A percentile compares a stretch with the other conserved stretches of the same genome.
Conservation (phyloP, 1,140 invertebrate species). For the Atopsyche davidsoni region DNA sequence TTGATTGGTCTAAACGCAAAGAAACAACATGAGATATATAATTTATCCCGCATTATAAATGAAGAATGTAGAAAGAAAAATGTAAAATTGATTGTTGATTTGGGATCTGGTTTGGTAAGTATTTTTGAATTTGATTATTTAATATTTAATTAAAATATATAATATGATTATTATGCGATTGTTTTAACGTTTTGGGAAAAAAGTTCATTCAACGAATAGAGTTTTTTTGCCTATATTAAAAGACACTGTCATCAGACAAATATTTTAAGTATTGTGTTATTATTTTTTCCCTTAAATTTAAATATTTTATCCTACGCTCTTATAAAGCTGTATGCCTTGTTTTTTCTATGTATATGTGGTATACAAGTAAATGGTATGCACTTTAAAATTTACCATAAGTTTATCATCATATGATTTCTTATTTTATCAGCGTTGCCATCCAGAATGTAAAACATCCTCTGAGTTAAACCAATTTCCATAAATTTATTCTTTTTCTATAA, state of each 20-base stretch:
- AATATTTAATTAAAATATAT: neutral
- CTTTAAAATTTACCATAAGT: too few relatives aligned
- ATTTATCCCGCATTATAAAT: conserved; percentile 54
- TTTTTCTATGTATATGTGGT: too few relatives aligned
- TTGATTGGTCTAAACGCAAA: conserved; percentile 50
- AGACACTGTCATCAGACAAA: neutral
- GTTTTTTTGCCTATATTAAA: neutral
- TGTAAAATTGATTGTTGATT: conserved; percentile 62
- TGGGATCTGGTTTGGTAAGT: conserved; percentile 65
- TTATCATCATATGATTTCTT: too few relatives aligned
- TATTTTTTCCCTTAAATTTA: neutral
- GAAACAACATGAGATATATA: conserved; percentile 64
- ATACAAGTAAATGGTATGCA: too few relatives aligned
- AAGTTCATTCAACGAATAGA: neutral
- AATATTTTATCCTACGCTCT: too few relatives aligned
- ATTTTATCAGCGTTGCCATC: too few relatives aligned
- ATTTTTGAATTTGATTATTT: conserved; percentile 2
- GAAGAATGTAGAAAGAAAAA: conserved; percentile 44
- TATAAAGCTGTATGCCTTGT: too few relatives aligned
- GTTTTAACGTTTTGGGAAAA: neutral
- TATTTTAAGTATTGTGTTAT: neutral
- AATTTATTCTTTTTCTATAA: too few relatives aligned
- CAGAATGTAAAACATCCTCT: too few relatives aligned
- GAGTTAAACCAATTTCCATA: too few relatives aligned
- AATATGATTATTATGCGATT: neutral